Conservation (phyloP, 92 coral and sea anemone species). For the Chrysogorgia sp. region DNA sequence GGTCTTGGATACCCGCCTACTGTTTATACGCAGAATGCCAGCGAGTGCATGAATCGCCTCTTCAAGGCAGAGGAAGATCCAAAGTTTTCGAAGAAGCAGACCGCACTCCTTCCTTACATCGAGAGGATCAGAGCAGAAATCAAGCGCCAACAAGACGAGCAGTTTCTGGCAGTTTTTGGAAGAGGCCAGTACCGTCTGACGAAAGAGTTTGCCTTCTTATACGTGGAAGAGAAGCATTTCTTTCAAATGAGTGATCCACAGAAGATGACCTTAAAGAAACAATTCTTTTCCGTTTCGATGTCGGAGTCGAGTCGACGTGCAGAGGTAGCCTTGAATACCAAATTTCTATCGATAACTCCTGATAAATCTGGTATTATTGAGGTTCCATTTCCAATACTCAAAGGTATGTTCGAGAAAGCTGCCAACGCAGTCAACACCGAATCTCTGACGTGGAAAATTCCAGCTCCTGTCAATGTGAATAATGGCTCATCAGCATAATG, state of each 20-base stretch:
- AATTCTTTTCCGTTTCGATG: slow-evolving; percentile 53
- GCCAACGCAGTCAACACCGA: slow-evolving; percentile 32
- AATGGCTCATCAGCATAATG: not conserved
- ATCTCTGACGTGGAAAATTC: slow-evolving; percentile 47
- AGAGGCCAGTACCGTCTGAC: slow-evolving; percentile 57
- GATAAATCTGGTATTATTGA: slow-evolving; percentile 54
- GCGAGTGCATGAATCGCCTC: slow-evolving; percentile 41
- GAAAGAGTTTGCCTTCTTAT: slow-evolving; percentile 49
- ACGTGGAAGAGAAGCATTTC: slow-evolving; percentile 58
- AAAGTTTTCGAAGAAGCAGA: slow-evolving; percentile 41
- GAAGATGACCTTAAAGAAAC: slow-evolving; percentile 56
- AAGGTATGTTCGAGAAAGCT: slow-evolving; percentile 58
- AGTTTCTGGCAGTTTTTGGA: slow-evolving; percentile 66
- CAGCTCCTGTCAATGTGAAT: too few species aligned
- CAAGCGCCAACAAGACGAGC: slow-evolving; percentile 60
- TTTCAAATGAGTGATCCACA: slow-evolving; percentile 56
- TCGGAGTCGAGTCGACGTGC: slow-evolving; percentile 36
- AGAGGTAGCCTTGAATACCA: slow-evolving; percentile 21
- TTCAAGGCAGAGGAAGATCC: slow-evolving; percentile 50
- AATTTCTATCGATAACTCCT: slow-evolving; percentile 41
- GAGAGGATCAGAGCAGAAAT: slow-evolving; percentile 51
- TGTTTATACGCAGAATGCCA: slow-evolving; percentile 54
- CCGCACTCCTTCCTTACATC: slow-evolving; percentile 39
- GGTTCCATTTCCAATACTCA: slow-evolving; percentile 56
- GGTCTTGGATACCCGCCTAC: slow-evolving; percentile 68